phyloP scores from a whole-genome alignment of 2,888 invertebrate genomes.

The Trichopria drosophilae region DNA sequence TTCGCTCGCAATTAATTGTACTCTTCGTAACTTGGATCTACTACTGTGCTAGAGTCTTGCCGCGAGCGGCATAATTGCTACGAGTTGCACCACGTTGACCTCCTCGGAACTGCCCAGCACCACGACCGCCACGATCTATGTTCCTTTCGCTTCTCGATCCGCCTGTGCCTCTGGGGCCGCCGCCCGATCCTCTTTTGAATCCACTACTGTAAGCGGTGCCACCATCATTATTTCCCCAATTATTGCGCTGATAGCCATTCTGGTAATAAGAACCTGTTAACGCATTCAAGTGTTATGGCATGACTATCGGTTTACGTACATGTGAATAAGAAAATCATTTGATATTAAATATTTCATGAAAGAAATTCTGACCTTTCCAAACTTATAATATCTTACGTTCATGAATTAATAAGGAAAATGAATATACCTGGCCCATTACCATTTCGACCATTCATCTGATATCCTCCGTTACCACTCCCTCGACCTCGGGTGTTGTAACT shows the following conservation, averaged over 20 bases:
- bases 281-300: too few species aligned
- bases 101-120: constrained; percentile 50
- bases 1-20: constrained; percentile 11
- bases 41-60: constrained; percentile 49
- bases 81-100: constrained; percentile 57
- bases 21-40: constrained; percentile 21
- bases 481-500: constrained; percentile 62
- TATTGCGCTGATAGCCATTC: constrained; percentile 57
- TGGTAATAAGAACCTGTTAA: too few species aligned
- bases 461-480: too few species aligned
- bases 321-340: too few species aligned
- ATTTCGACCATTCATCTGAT: constrained; percentile 57
- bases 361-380: too few species aligned
- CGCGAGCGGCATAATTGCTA: constrained; percentile 50
- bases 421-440: constrained; percentile 48
- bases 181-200: constrained; percentile 49
- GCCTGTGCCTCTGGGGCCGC: constrained; percentile 45
- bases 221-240: constrained; percentile 49
- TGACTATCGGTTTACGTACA: too few species aligned
- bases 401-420: too few species aligned
- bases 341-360: too few species aligned
- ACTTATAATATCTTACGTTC: too few species aligned
- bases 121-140: constrained; percentile 45
- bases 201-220: constrained; percentile 47
- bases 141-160: constrained; percentile 49